phyloP scores from a whole-genome alignment of 1,140 invertebrate genomes.

The Zaprionus ghesquierei region DNA sequence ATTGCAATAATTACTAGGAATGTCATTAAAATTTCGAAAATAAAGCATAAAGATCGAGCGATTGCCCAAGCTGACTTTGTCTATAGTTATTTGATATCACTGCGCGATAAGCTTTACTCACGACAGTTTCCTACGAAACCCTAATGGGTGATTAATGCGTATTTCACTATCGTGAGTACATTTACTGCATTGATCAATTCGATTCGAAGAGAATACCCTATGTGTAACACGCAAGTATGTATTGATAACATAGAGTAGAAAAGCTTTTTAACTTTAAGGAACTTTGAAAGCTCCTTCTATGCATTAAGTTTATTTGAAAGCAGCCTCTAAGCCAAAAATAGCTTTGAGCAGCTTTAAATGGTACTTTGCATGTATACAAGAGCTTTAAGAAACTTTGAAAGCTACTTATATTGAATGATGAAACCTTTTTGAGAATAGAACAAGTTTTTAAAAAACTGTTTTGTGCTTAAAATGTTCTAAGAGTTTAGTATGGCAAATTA shows the following conservation, averaged over 20 bases:
- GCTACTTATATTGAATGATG: neutral
- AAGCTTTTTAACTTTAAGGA: too few relatives aligned
- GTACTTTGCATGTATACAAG: too few relatives aligned
- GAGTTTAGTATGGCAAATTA: neutral
- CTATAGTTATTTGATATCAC: conserved; percentile 35
- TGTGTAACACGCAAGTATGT: neutral
- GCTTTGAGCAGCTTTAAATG: too few relatives aligned
- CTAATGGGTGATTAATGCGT: conserved; percentile 56
- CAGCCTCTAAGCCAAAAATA: too few relatives aligned
- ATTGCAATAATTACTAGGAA: conserved; percentile 63
- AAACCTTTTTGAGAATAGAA: too few relatives aligned
- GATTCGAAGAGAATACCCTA: neutral
- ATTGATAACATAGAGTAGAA: neutral
- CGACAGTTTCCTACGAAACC: conserved; percentile 27
- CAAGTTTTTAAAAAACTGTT: too few relatives aligned
- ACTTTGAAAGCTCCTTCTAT: neutral
- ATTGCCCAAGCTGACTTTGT: conserved; percentile 9
- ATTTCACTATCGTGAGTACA: conserved; percentile 16
- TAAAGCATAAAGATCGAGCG: conserved; percentile 4
- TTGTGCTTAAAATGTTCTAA: neutral
- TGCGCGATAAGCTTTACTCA: conserved; percentile 42
- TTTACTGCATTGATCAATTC: neutral
- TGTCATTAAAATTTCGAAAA: conserved; percentile 25
- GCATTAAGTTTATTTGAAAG: too few relatives aligned
- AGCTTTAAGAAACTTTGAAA: conserved; percentile 2